These are phyloP conservation scores for Accipiter virgatus DNA, from an alignment of 2,113 vertebrate genomes.

Conservation along the genomic window DNA sequence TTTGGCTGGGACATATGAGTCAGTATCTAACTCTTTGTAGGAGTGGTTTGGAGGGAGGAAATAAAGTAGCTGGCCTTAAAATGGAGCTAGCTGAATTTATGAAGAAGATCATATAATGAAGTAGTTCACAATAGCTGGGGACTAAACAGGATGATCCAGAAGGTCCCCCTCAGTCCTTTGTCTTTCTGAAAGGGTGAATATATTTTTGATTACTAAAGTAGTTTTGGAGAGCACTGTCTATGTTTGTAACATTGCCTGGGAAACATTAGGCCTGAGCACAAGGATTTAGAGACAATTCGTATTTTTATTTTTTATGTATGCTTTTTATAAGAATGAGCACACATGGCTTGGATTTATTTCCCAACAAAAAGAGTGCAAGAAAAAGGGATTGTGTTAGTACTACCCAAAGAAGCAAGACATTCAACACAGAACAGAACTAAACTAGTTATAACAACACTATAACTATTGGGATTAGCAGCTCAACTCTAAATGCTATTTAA, in stretches of 20 bases:
- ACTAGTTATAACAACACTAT: neutral
- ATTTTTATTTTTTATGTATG: neutral
- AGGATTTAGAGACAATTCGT: neutral
- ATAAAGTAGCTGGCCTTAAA: neutral
- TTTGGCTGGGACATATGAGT: neutral
- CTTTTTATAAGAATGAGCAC: neutral
- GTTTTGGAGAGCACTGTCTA: neutral
- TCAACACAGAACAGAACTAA: neutral
- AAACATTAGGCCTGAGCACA: neutral
- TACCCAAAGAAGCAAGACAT: neutral
- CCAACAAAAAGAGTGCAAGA: neutral
- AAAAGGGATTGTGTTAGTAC: neutral
- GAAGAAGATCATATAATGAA: neutral
- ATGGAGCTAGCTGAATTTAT: neutral
- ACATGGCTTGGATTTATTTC: constrained; percentile 21
- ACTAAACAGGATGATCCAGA: neutral
- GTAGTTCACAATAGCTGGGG: neutral
- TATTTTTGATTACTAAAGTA: neutral
- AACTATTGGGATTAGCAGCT: neutral
- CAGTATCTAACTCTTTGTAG: neutral
- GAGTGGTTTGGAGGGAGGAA: neutral
- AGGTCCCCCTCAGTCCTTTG: neutral
- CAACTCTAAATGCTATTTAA: neutral
- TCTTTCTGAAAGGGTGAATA: neutral
- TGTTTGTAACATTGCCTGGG: neutral